Evolutionary conservation across 2,888 invertebrate species (phyloP).

Genomic region (Sceliomorpha sp.): DNA sequence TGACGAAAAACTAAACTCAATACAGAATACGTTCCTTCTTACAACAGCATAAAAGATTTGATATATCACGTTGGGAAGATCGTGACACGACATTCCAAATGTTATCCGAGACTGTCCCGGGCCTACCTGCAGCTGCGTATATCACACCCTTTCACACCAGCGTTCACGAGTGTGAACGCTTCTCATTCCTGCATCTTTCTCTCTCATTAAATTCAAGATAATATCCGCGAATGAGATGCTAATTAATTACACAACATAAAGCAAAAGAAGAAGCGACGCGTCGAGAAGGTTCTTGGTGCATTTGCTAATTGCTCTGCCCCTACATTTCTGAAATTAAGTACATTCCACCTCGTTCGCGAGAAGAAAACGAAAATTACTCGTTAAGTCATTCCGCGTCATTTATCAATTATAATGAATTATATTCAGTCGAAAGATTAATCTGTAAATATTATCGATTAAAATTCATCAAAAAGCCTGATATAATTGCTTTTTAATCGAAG

Average conservation of each 20-base stretch:
- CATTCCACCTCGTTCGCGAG: conserved; percentile 19
- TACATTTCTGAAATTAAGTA: conserved; percentile 46
- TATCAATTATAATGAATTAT: conserved; percentile 33
- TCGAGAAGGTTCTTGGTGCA: conserved; percentile 43
- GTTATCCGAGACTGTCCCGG: neutral
- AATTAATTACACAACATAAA: conserved; percentile 44
- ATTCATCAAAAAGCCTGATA: too few species aligned
- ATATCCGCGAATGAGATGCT: conserved; percentile 38
- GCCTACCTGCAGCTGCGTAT: conserved; percentile 32
- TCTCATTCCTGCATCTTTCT: conserved; percentile 17
- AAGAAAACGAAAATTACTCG: conserved; percentile 17
- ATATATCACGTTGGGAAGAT: too few species aligned
- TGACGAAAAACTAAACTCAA: too few species aligned
- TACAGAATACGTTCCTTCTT: too few species aligned
- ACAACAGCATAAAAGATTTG: too few species aligned
- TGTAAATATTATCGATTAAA: too few species aligned
- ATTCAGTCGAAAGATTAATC: too few species aligned
- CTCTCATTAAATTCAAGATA: conserved; percentile 33
- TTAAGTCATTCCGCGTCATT: conserved; percentile 37
- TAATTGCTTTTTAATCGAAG: too few species aligned
- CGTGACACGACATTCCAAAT: too few species aligned
- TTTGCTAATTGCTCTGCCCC: conserved; percentile 44
- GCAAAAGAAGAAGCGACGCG: conserved; percentile 45
- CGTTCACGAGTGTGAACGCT: conserved; percentile 18
- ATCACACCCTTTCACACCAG: conserved; percentile 22